Evolutionary conservation across 2,113 vertebrate species (phyloP), one percentile per base, ranked within the genome.

Genomic region (Lota lota): DNA sequence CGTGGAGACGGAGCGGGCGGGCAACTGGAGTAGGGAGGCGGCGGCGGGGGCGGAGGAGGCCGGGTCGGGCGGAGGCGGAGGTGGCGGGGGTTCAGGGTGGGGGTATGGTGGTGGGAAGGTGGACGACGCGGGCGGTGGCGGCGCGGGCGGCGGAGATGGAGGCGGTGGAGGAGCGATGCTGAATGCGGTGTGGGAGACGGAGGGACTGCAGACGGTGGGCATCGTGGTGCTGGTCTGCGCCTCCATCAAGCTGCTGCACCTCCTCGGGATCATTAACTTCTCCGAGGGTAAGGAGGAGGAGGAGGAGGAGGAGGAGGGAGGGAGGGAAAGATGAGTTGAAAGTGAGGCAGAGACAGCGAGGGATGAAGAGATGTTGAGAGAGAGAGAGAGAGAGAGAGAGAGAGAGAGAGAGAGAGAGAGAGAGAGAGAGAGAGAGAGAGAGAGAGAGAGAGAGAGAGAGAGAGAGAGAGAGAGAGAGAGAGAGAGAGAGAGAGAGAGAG

Each of bases 261-360:
- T 98, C 85, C 93, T 99, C 85, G 97, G 97, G 87, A 93, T 99
- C 88, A 98, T 99, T 93, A 96, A 94, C 94, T 99, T 99, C 93
- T 96, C 97, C 4, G 95, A 98, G 95, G 97, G 97, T 99, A 98
- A 98, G 95, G 36, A 91, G 8, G 53, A 1, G 47, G 22, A 0
- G 5, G 22, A 12, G 28, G 18, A 33, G 19, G 17, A 2, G 21
- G 1, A 1, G 5, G 21, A 60, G 67, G 40, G 40, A 1, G 40
- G 10, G 40, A 47, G 6, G 40, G 12, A 14, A 1, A 47, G 10
- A 47, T 47, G 40, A 47, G 40, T 47, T 47, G 40, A 47, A 11
- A 11, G 40, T 47, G 40, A 47, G 40, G 8, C 40, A 47, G 40
- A 14, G 40, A 47, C 4, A 33, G 28, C 28, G 4, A 33, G 28